A percentile compares a stretch with the other conserved stretches of the same genome.
phyloP scores from a whole-genome alignment of 1,140 invertebrate genomes.

The Penaeus indicus region DNA sequence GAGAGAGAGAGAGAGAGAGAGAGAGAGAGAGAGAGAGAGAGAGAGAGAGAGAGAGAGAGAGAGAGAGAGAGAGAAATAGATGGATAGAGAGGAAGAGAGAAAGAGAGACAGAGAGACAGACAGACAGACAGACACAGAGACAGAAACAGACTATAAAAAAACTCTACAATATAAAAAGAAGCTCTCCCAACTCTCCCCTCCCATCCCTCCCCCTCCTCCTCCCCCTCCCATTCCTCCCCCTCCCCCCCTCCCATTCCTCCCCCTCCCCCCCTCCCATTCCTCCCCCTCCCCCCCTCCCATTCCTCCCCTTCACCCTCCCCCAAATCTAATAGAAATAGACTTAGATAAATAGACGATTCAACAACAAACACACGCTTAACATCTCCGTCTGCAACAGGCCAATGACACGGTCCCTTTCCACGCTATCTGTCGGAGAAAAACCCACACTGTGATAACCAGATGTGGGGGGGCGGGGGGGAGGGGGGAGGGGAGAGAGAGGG shows the following conservation, averaged over 20 bases:
- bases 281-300: too few species aligned
- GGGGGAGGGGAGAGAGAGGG: neutral
- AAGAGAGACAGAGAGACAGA: neutral
- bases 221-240: neutral
- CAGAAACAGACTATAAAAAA: neutral
- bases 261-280: neutral
- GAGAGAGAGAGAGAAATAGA: neutral
- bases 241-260: neutral
- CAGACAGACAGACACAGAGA: neutral
- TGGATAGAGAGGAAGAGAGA: neutral
- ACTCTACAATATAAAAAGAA: neutral
- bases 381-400: too few species aligned
- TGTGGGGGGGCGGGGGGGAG: neutral
- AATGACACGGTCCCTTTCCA: too few species aligned
- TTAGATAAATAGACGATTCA: neutral
- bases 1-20: too few species aligned
- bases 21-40: too few species aligned
- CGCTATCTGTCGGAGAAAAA: neutral
- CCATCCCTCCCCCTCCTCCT: neutral
- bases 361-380: neutral
- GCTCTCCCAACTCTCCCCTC: slow-evolving; percentile 13
- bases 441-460: neutral
- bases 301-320: too few species aligned
- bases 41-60: neutral
- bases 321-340: neutral